Conservation (phyloP, 2,113 vertebrate genomes). For the Crotalus viridis region DNA sequence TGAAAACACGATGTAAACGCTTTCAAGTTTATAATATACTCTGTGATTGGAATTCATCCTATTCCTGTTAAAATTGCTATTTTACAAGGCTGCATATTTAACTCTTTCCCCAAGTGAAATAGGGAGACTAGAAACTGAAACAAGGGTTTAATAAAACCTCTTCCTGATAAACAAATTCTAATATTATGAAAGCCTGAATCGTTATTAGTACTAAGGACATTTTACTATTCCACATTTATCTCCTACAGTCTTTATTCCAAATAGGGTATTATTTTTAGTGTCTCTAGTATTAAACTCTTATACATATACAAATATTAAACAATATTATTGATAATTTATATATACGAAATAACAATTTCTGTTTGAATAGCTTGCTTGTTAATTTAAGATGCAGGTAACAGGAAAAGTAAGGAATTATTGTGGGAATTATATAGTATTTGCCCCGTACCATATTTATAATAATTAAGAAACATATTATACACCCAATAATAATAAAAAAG, state of each 20-base stretch:
- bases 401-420: neutral
- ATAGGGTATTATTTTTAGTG: slow-evolving; percentile 55
- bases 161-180: slow-evolving; percentile 34
- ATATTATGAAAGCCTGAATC: slow-evolving; percentile 30
- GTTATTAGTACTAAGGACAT: slow-evolving; percentile 56
- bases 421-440: slow-evolving; percentile 8
- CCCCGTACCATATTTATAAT: slow-evolving; percentile 19
- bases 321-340: slow-evolving; percentile 42
- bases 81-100: slow-evolving; percentile 6
- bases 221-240: slow-evolving; percentile 40
- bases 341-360: slow-evolving; percentile 47
- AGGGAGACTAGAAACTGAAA: slow-evolving; percentile 33
- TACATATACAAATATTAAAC: slow-evolving; percentile 39
- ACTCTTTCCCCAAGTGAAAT: slow-evolving; percentile 4
- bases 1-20: slow-evolving; percentile 4
- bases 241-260: slow-evolving; percentile 46
- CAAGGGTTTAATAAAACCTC: slow-evolving; percentile 46
- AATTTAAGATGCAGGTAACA: slow-evolving; percentile 27
- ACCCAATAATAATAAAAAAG: neutral
- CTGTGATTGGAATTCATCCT: neutral
- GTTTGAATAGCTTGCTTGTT: slow-evolving; percentile 34
- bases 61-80: neutral
- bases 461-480: neutral
- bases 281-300: slow-evolving; percentile 38
- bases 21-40: slow-evolving; percentile 19